Conservation (phyloP, 1,140 invertebrate genomes). For the Trinorchestia longiramus region DNA sequence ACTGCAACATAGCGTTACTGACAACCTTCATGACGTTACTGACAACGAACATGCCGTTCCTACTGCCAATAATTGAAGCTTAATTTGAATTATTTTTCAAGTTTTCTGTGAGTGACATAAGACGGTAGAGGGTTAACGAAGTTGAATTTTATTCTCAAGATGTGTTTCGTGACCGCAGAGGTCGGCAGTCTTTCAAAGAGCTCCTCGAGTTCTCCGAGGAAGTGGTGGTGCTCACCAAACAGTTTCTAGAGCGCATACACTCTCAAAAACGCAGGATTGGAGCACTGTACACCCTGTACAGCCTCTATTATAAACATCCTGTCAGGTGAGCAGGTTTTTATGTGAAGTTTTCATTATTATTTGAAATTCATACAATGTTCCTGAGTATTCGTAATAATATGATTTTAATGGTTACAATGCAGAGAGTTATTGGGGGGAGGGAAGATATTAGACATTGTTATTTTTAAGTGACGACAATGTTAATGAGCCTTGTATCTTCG, state of each 20-base stretch:
- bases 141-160: background rate
- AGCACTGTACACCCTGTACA: conserved; percentile 63
- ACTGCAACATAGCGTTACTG: no score
- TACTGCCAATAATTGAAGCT: no score
- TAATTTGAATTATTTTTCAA: no score
- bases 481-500: no score
- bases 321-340: conserved; percentile 57
- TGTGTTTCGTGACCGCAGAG: conserved; percentile 43
- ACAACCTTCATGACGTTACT: no score
- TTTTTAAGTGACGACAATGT: no score
- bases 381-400: background rate
- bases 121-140: no score
- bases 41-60: no score
- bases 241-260: conserved; percentile 57
- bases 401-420: background rate
- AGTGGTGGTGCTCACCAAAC: conserved; percentile 59
- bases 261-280: conserved; percentile 59
- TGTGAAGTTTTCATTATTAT: background rate
- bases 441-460: no score
- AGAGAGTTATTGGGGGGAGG: no score
- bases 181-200: conserved; percentile 64
- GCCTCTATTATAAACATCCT: conserved; percentile 64
- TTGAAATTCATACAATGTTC: background rate
- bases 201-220: conserved; percentile 64
- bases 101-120: no score